Conservation (phyloP, 2,888 invertebrate species). For the Lepidochrysops patricia region DNA sequence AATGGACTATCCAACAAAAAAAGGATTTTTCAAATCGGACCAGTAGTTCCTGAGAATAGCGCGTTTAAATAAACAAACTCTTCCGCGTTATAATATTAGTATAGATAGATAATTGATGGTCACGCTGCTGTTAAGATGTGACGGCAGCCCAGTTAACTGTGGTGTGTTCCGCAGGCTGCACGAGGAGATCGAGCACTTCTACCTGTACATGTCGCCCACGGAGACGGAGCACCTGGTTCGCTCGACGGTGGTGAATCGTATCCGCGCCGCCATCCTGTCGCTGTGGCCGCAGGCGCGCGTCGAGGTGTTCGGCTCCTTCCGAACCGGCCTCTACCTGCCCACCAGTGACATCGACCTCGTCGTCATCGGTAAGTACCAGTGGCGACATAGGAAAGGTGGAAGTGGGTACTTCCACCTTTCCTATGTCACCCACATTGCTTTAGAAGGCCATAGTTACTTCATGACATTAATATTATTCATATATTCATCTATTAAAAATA, state of each 20-base stretch:
- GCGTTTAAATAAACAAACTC: too few species aligned
- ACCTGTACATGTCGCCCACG: constrained; percentile 94
- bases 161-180: constrained; percentile 82
- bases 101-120: not conserved
- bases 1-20: too few species aligned
- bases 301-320: constrained; percentile 98
- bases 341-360: constrained; percentile 87
- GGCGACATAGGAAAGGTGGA: not conserved
- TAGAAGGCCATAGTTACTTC: too few species aligned
- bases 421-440: too few species aligned
- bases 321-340: constrained; percentile 97
- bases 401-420: not conserved
- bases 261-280: constrained; percentile 88
- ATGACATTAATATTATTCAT: too few species aligned
- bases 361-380: constrained; percentile 71
- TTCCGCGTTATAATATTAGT: too few species aligned
- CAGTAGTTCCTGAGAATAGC: too few species aligned
- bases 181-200: constrained; percentile 98
- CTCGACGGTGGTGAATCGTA: constrained; percentile 90
- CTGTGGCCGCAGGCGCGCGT: constrained; percentile 96
- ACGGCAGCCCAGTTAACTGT: too few species aligned
- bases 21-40: too few species aligned
- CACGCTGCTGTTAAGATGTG: too few species aligned
- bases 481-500: too few species aligned
- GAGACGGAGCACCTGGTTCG: constrained; percentile 93